These are phyloP conservation scores for Hemaris fuciformis DNA, from an alignment of 2,888 invertebrate species.

Conservation along the genomic window DNA sequence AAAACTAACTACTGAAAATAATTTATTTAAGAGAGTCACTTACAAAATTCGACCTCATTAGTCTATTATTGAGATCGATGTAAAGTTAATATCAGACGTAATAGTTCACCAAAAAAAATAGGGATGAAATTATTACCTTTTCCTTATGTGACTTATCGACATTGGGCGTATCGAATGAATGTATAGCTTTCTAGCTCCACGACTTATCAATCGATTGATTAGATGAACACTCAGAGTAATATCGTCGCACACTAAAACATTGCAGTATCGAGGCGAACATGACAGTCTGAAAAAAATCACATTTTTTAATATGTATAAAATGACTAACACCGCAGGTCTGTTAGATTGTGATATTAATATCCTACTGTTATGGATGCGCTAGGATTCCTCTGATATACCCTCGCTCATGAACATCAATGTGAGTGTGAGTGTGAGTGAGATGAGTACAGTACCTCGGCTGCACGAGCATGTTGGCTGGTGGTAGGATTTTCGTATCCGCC, in stretches of 20 bases:
- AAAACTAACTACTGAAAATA: no score
- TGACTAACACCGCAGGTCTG: background rate
- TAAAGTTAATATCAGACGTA: no score
- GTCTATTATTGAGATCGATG: no score
- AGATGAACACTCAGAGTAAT: conserved; percentile 37
- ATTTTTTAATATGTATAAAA: background rate
- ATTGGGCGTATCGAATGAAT: conserved; percentile 30
- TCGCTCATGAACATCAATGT: no score
- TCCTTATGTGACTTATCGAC: background rate
- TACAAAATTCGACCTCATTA: no score
- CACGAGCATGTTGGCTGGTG: no score
- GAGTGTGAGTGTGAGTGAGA: no score
- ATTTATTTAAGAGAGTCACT: no score
- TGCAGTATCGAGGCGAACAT: conserved; percentile 33
- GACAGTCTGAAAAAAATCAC: conserved; percentile 32
- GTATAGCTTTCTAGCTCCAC: conserved; percentile 45
- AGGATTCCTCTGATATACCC: no score
- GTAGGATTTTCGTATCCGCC: no score
- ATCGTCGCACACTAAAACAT: conserved; percentile 44
- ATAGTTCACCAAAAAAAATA: background rate
- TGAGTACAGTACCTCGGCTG: no score
- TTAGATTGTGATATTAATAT: background rate
- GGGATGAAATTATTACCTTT: background rate
- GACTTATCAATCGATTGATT: conserved; percentile 40
- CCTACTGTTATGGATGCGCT: no score